A percentile compares a stretch with the other conserved stretches of the same genome.
These are phyloP conservation scores for Hyphantria cunea DNA, from an alignment of 1,140 invertebrate genomes.

Conservation along the genomic window DNA sequence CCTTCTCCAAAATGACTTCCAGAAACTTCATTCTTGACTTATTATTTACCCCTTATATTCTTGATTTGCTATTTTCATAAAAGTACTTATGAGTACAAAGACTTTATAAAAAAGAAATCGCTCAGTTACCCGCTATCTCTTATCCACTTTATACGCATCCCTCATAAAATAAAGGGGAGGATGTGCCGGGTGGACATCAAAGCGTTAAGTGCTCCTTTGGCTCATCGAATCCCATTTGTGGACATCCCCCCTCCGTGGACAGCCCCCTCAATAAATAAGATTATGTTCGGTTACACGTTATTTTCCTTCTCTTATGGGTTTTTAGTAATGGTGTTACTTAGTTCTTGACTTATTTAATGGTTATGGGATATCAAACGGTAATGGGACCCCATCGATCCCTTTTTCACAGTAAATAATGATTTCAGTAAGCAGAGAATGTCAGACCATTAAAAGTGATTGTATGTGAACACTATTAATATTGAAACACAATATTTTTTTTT, in stretches of 20 bases:
- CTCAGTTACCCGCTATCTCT: constrained; percentile 15
- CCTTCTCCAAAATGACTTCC: no score
- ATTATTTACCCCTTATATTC: no score
- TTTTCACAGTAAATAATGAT: background rate
- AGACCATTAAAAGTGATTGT: no score
- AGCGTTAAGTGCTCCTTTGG: constrained; percentile 77
- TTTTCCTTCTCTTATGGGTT: constrained; percentile 42
- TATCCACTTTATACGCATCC: background rate
- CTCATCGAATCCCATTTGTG: constrained; percentile 77
- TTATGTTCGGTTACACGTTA: constrained; percentile 63
- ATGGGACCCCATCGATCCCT: constrained; percentile 6
- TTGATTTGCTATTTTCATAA: no score
- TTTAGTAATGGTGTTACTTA: constrained; percentile 28
- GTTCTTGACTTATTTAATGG: constrained; percentile 27
- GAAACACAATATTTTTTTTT: no score
- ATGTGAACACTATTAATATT: no score
- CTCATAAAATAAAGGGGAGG: constrained; percentile 52
- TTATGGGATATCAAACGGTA: constrained; percentile 17
- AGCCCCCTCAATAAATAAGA: constrained; percentile 74
- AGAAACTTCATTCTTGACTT: background rate
- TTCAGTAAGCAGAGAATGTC: no score
- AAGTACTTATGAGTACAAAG: no score
- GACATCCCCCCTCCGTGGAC: constrained; percentile 49
- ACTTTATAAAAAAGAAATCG: background rate
- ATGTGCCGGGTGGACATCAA: constrained; percentile 66